These are phyloP conservation scores for Poecilia wingei DNA, from an alignment of 2,797 vertebrate species.

Conservation along the genomic window DNA sequence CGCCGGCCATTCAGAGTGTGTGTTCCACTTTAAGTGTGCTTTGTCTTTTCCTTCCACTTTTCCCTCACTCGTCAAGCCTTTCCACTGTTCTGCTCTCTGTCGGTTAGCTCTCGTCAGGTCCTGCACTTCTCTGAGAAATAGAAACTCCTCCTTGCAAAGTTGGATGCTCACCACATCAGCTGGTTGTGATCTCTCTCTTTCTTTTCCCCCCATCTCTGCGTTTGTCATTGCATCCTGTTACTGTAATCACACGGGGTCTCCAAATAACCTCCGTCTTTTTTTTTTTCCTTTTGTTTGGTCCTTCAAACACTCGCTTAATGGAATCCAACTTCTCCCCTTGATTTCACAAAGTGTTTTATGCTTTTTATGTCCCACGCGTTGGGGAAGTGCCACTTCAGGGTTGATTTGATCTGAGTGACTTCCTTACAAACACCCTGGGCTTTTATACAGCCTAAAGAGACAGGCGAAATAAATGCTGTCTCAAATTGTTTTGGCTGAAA, in stretches of 20 bases:
- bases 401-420: constrained; percentile 38
- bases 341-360: neutral
- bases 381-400: constrained; percentile 36
- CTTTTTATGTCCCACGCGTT: neutral
- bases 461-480: constrained; percentile 54
- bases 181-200: constrained; percentile 18
- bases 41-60: constrained; percentile 35
- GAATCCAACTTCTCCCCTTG: constrained; percentile 19
- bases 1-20: constrained; percentile 47
- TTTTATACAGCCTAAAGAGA: constrained; percentile 47
- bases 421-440: constrained; percentile 35
- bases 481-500: constrained; percentile 31
- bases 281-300: constrained; percentile 23
- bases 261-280: constrained; percentile 5
- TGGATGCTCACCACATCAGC: constrained; percentile 14
- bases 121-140: constrained; percentile 45
- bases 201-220: constrained; percentile 9
- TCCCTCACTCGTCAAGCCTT: neutral
- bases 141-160: constrained; percentile 29
- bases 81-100: constrained; percentile 11
- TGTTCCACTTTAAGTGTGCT: constrained; percentile 35
- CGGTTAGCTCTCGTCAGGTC: constrained; percentile 45
- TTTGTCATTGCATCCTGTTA: constrained; percentile 5
- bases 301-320: constrained; percentile 16
- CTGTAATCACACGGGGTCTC: constrained; percentile 18